Evolutionary conservation across 2,113 vertebrate species (phyloP).

Genomic region (Hystrix brachyura): DNA sequence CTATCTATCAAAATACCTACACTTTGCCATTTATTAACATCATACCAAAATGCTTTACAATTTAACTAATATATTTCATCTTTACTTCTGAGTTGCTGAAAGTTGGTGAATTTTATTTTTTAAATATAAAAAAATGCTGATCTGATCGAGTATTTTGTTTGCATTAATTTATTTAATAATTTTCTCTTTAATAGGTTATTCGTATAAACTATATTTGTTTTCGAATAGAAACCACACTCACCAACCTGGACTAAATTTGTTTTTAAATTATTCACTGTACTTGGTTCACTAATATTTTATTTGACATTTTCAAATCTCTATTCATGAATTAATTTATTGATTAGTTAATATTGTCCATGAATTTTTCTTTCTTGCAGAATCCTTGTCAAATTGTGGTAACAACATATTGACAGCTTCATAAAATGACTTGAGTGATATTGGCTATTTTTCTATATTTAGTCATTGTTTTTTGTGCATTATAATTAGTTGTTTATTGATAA

Average conservation of each 20-base stretch:
- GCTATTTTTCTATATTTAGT: not conserved
- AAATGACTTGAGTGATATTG: not conserved
- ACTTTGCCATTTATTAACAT: not conserved
- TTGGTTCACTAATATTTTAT: conserved; percentile 42
- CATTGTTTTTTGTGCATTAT: not conserved
- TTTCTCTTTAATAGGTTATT: not conserved
- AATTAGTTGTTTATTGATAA: not conserved
- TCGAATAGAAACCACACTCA: not conserved
- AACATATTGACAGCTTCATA: not conserved
- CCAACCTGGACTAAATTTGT: not conserved
- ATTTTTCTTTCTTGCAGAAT: not conserved
- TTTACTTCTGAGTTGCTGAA: not conserved
- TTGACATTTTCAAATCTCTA: not conserved
- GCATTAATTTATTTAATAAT: not conserved
- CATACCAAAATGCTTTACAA: not conserved
- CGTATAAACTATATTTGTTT: not conserved
- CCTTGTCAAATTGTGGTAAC: not conserved
- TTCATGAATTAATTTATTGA: not conserved
- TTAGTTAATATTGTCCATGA: not conserved
- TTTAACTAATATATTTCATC: not conserved
- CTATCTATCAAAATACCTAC: not conserved
- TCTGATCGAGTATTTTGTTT: conserved; percentile 4
- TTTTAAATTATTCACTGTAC: not conserved
- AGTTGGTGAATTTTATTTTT: not conserved
- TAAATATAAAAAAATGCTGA: not conserved